phyloP scores from a whole-genome alignment of 2,113 vertebrate species.

The Pollimyrus isidori region DNA sequence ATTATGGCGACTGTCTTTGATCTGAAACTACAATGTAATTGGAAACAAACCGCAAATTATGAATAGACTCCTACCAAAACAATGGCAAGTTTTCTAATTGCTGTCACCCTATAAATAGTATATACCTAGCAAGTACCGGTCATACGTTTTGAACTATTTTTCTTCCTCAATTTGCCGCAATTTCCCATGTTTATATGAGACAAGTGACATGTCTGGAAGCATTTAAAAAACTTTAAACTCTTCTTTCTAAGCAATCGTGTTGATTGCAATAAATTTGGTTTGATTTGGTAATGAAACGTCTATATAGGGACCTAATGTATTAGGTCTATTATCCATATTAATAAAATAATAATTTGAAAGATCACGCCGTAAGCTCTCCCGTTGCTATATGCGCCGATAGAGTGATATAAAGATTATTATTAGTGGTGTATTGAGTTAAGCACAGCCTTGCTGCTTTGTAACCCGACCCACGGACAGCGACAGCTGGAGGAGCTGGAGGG shows the following conservation, averaged over 20 bases:
- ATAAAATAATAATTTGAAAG: background rate
- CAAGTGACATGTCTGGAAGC: background rate
- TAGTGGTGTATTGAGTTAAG: conserved; percentile 45
- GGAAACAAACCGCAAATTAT: background rate
- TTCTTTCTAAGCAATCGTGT: background rate
- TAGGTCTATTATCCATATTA: background rate
- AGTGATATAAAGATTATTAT: conserved; percentile 49
- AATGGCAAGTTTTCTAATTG: background rate
- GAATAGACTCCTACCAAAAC: background rate
- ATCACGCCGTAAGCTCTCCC: conserved; percentile 13
- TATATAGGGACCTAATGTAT: background rate
- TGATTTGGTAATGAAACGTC: background rate
- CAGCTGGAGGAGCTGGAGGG: conserved; percentile 46
- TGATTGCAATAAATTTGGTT: background rate
- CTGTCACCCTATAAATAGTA: background rate
- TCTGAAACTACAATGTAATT: background rate
- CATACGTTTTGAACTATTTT: background rate
- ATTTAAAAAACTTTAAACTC: background rate
- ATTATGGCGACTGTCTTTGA: background rate
- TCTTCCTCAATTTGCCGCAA: background rate
- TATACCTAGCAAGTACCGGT: background rate
- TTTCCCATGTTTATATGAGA: background rate
- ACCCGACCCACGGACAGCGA: conserved; percentile 51
- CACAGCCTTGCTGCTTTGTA: conserved; percentile 54
- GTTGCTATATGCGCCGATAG: conserved; percentile 11